Percentiles rank a stretch among this genome's conserved stretches.
phyloP scores from a whole-genome alignment of 2,888 invertebrate species.

The Selenia dentaria region DNA sequence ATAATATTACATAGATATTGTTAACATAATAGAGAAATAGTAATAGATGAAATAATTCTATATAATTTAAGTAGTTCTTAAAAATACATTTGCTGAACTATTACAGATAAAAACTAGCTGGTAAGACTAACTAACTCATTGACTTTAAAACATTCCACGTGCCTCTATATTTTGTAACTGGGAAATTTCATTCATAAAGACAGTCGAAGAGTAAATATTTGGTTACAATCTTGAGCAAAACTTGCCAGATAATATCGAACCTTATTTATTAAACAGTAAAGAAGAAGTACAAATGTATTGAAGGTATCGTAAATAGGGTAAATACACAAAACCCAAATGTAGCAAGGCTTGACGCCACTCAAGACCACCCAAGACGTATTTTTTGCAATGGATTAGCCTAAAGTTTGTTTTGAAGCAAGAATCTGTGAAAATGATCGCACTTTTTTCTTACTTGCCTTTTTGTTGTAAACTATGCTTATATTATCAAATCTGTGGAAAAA shows the following conservation, averaged over 20 bases:
- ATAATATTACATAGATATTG: no score
- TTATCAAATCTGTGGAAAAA: no score
- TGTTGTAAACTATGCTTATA: no score
- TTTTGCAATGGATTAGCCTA: slow-evolving; percentile 67
- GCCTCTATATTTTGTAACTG: slow-evolving; percentile 54
- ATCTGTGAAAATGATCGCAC: slow-evolving; percentile 57
- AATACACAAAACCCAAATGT: slow-evolving; percentile 65
- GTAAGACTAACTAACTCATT: no score
- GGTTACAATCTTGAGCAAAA: slow-evolving; percentile 52
- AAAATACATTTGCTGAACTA: no score
- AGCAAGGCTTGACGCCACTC: slow-evolving; percentile 74
- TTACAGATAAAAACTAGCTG: no score
- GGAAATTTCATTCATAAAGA: slow-evolving; percentile 79
- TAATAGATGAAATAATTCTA: no score
- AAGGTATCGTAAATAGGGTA: slow-evolving; percentile 48
- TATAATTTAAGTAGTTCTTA: no score
- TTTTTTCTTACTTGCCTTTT: slow-evolving; percentile 36
- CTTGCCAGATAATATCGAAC: slow-evolving; percentile 29
- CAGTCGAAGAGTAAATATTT: slow-evolving; percentile 73
- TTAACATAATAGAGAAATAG: no score
- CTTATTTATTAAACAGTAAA: not conserved
- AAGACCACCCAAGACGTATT: slow-evolving; percentile 74
- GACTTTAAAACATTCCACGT: slow-evolving; percentile 29
- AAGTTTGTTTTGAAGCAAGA: slow-evolving; percentile 61
- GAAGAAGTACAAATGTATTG: slow-evolving; percentile 3